Evolutionary conservation across 2,797 vertebrate genomes (phyloP).

Genomic region (Epinephelus malabaricus): DNA sequence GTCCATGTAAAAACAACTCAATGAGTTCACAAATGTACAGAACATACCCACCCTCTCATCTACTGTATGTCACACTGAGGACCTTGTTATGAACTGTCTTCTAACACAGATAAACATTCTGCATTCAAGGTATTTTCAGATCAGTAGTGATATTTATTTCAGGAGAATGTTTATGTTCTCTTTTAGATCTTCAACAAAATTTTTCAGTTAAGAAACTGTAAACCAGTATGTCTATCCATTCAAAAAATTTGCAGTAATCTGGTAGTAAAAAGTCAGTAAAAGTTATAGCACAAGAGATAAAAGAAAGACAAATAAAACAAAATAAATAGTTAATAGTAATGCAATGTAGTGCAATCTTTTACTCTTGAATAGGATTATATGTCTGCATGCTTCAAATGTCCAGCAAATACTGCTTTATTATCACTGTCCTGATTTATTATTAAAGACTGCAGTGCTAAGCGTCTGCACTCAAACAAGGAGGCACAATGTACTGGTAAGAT

Average conservation of each 20-base stretch:
- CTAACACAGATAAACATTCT: neutral
- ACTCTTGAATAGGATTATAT: neutral
- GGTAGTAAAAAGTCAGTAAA: neutral
- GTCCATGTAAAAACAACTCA: slow-evolving; percentile 13
- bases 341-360: neutral
- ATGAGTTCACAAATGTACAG: slow-evolving; percentile 20
- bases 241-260: neutral
- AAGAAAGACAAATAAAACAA: neutral
- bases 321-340: neutral
- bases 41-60: neutral
- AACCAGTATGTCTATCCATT: neutral
- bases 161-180: neutral
- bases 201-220: neutral
- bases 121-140: neutral
- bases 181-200: neutral
- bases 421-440: neutral
- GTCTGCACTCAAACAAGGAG: neutral
- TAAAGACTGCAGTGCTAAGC: neutral
- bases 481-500: slow-evolving; percentile 9
- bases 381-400: neutral
- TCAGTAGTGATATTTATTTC: neutral
- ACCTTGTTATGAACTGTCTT: neutral
- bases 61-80: neutral
- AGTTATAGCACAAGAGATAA: neutral
- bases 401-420: neutral